Evolutionary conservation across 2,888 invertebrate genomes (phyloP).

Genomic region (Patella depressa): DNA sequence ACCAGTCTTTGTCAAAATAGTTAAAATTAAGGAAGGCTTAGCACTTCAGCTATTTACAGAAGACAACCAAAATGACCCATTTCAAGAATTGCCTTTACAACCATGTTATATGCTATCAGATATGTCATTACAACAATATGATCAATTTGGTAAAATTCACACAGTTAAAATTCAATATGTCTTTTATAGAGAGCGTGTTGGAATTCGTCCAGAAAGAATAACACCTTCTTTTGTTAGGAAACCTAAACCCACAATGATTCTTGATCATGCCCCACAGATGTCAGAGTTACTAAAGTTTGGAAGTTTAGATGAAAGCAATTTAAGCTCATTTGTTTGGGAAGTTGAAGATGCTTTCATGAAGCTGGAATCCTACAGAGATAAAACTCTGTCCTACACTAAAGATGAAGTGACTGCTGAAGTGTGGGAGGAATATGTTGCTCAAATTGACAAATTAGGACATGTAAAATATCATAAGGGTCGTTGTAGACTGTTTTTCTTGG

Average conservation of each 20-base stretch:
- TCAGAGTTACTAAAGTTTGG: conserved; percentile 97
- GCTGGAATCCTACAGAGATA: conserved; percentile 64
- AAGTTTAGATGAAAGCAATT: conserved; percentile 87
- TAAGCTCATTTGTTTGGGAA: conserved; percentile 90
- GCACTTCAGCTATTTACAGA: conserved; percentile 85
- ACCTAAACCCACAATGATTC: conserved; percentile 73
- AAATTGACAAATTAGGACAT: conserved; percentile 66
- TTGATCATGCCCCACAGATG: conserved; percentile 95
- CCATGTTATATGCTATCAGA: conserved; percentile 95
- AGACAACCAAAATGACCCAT: conserved; percentile 88
- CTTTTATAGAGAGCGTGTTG: conserved; percentile 97
- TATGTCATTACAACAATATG: conserved; percentile 86
- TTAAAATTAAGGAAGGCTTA: conserved; percentile 79
- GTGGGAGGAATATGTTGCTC: conserved; percentile 69
- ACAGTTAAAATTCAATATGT: conserved; percentile 97
- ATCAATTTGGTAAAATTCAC: conserved; percentile 99
- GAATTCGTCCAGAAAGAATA: conserved; percentile 73
- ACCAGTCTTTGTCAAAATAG: conserved; percentile 89
- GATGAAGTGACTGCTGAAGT: conserved; percentile 71
- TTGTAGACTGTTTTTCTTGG: conserved; percentile 94
- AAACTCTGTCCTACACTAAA: conserved; percentile 68
- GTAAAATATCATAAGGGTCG: conserved; percentile 85
- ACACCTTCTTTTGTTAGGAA: conserved; percentile 69
- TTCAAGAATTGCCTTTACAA: conserved; percentile 94
- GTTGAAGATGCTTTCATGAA: conserved; percentile 88